These are phyloP conservation scores for Erinaceus europaeus DNA, from an alignment of 2,113 vertebrate genomes.

Conservation along the genomic window DNA sequence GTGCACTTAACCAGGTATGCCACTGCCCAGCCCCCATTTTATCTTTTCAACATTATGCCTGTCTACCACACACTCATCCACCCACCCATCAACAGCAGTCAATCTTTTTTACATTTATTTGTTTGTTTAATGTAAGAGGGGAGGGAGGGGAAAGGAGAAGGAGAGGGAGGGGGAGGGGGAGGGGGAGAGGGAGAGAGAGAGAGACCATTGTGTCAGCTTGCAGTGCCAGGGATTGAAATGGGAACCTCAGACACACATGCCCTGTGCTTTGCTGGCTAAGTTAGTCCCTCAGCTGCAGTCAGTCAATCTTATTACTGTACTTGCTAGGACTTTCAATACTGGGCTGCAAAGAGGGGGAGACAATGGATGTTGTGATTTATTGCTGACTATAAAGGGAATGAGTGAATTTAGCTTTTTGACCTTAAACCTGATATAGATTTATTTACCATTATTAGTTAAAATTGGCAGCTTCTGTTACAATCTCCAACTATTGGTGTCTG, in stretches of 20 bases:
- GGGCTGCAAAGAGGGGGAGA: neutral
- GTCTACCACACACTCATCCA: neutral
- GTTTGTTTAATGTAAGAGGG: no score
- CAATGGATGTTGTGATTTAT: neutral
- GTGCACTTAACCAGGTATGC: no score
- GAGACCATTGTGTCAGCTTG: no score
- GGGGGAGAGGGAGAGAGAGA: no score
- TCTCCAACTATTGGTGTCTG: neutral
- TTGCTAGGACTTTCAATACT: neutral
- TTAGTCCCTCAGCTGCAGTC: neutral
- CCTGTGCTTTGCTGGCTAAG: no score
- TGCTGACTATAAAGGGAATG: neutral
- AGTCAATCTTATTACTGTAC: neutral
- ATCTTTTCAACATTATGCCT: neutral
- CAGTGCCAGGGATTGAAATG: no score
- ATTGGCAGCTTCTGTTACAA: neutral
- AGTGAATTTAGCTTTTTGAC: neutral
- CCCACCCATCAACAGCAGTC: neutral
- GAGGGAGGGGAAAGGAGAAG: no score
- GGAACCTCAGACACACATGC: no score
- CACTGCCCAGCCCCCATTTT: no score
- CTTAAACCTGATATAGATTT: neutral
- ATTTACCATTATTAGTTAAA: neutral
- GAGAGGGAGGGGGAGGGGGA: no score
- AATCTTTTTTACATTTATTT: no score